Base-by-base conservation (phyloP, 1,140 invertebrate genomes). In the Drosophila carrolli region DNA sequence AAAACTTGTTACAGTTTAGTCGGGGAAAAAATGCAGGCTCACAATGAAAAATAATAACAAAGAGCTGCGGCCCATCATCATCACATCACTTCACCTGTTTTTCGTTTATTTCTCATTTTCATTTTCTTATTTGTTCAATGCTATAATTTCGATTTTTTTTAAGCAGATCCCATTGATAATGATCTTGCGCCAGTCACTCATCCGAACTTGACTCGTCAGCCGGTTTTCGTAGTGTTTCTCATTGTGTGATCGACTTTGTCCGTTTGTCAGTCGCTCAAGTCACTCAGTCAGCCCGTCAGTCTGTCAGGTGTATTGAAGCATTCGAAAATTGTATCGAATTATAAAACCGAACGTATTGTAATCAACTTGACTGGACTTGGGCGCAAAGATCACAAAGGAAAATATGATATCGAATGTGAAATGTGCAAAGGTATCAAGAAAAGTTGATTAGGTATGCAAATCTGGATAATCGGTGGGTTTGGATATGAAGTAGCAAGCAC, bases 311-410 rank as follows among this genome's bases (percentile, higher is more conserved):
- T 78, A 59, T 78, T 77, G 48, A 71, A 59, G 75, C 75, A 78
- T 78, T 78, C 75, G 48, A 65, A 78, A 78, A 78, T 78, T 56
- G 66, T 78, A 78, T 78, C 55, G 62, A 76, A 68, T 68, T 76
- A 76, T 75, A 58, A 23, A 32, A 35, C 35, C 50, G n/a, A 65
- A 54, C 11, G 55, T 59, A 75, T 44, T 74, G 60, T 58, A 65
- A 74, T 75, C 59, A 54, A 54, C 54, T 55, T 41, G 51, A 67
- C 44, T 66, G 51, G 40, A 67, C 27, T 23, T 27, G 41, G 46
- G 55, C 16, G 56, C 47, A 59, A 47, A 75, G 48, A 58, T 57
- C 41, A 58, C 29, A 51, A 44, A 35, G 53, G 32, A 43, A 51
- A 56, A 65, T 57, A 53, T 57, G 10, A 48, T 46, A 54, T 66